Percentiles rank a stretch among this genome's conserved stretches.
Evolutionary conservation across 2,888 invertebrate genomes (phyloP).

Genomic region (Drosophila mayaguana): DNA sequence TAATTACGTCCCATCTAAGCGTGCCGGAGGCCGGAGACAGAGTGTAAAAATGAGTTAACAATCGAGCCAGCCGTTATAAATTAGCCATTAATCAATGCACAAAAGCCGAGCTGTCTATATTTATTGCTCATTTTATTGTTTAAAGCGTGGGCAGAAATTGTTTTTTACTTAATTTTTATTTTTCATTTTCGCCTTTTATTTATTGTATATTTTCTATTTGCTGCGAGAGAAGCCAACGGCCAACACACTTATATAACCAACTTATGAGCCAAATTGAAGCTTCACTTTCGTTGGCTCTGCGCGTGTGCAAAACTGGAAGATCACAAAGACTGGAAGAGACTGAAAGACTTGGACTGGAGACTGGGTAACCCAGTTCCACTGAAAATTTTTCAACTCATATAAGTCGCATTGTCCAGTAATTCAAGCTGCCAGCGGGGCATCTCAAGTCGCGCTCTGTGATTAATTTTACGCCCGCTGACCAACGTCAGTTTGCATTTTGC

Average conservation of each 20-base stretch:
- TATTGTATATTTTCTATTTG: conserved; percentile 30
- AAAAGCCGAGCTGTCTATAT: conserved; percentile 54
- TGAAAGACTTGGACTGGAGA: conserved; percentile 26
- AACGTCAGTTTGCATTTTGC: conserved; percentile 24
- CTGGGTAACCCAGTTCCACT: conserved; percentile 77
- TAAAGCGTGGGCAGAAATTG: conserved; percentile 67
- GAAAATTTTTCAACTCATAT: conserved; percentile 65
- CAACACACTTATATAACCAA: conserved; percentile 64
- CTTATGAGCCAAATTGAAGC: conserved; percentile 49
- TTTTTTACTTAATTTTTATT: conserved; percentile 44
- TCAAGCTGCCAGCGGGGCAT: conserved; percentile 59
- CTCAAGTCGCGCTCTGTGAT: conserved; percentile 50
- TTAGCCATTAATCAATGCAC: conserved; percentile 76
- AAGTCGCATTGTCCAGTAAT: conserved; percentile 58
- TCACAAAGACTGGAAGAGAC: not conserved
- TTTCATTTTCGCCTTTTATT: conserved; percentile 25
- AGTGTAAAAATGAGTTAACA: conserved; percentile 74
- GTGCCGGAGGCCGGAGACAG: conserved; percentile 57
- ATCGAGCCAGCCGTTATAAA: conserved; percentile 65
- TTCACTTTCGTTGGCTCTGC: conserved; percentile 58
- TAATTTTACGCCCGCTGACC: conserved; percentile 74
- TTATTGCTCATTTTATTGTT: conserved; percentile 49
- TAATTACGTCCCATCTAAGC: conserved; percentile 65
- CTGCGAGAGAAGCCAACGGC: conserved; percentile 29
- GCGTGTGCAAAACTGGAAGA: conserved; percentile 20